Conservation (phyloP, 2,113 vertebrate species). For the Jaculus jaculus region DNA sequence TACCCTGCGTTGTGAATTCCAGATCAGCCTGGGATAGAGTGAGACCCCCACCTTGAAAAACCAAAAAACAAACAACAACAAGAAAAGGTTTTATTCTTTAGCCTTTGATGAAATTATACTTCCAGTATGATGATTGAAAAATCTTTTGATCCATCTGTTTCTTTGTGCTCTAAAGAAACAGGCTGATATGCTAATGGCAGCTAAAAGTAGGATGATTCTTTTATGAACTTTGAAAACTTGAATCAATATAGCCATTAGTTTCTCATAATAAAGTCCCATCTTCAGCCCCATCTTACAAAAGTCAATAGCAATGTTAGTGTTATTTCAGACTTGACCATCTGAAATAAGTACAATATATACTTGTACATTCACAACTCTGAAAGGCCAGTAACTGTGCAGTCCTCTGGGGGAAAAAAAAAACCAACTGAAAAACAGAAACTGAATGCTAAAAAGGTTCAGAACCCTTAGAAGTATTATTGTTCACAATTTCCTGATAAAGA, state of each 20-base stretch:
- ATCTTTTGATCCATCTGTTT: not conserved
- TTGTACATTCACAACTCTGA: not conserved
- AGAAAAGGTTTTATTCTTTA: not conserved
- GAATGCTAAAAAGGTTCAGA: not conserved
- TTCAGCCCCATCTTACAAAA: not conserved
- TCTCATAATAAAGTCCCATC: not conserved
- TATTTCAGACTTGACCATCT: not conserved
- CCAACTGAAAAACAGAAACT: too few relatives aligned
- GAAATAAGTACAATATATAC: not conserved
- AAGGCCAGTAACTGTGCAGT: not conserved
- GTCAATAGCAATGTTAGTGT: not conserved
- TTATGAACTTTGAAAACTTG: slow-evolving; percentile 22
- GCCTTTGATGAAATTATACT: not conserved
- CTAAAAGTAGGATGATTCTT: not conserved
- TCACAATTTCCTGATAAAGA: not conserved
- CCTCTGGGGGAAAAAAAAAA: not conserved
- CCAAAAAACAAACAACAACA: not conserved
- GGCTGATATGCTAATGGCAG: slow-evolving; percentile 9
- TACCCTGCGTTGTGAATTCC: too few relatives aligned
- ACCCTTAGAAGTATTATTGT: not conserved
- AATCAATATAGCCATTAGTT: slow-evolving; percentile 35
- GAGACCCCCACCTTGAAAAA: too few relatives aligned
- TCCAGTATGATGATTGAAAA: not conserved
- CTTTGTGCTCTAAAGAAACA: not conserved
- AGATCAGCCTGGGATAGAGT: too few relatives aligned